Conservation (phyloP, 1,140 invertebrate species). For the Antheraea pernyi region DNA sequence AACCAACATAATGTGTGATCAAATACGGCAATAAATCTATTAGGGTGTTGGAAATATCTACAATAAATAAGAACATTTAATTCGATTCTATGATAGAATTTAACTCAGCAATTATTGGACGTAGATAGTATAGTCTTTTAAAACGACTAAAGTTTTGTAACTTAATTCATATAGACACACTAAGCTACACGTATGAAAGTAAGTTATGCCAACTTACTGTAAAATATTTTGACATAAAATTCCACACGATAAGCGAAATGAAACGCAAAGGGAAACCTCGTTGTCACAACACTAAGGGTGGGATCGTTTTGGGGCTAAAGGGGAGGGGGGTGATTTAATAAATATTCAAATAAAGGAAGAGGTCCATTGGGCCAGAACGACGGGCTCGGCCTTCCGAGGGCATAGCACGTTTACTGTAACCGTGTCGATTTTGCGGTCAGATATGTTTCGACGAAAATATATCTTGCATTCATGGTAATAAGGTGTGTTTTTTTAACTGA, state of each 20-base stretch:
- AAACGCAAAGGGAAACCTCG: slow-evolving; percentile 33
- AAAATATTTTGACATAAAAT: slow-evolving; percentile 25
- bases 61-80: too few relatives aligned
- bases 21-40: too few relatives aligned
- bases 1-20: too few relatives aligned
- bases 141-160: too few relatives aligned
- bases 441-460: not conserved
- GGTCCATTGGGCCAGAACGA: slow-evolving; percentile 37
- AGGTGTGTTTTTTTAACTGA: not conserved
- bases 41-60: too few relatives aligned
- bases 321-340: slow-evolving; percentile 49
- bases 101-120: too few relatives aligned
- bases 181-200: too few relatives aligned
- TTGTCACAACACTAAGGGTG: slow-evolving; percentile 36
- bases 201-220: not conserved
- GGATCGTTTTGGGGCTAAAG: slow-evolving; percentile 25
- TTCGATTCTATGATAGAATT: too few relatives aligned
- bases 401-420: slow-evolving; percentile 7
- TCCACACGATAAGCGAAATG: slow-evolving; percentile 27
- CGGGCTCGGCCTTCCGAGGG: slow-evolving; percentile 23
- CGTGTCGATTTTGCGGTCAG: not conserved
- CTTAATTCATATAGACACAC: too few relatives aligned
- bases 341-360: slow-evolving; percentile 55
- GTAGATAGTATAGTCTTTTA: too few relatives aligned
- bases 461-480: not conserved